Evolutionary conservation across 2,888 invertebrate species (phyloP).

Genomic region (Hipparchia semele): DNA sequence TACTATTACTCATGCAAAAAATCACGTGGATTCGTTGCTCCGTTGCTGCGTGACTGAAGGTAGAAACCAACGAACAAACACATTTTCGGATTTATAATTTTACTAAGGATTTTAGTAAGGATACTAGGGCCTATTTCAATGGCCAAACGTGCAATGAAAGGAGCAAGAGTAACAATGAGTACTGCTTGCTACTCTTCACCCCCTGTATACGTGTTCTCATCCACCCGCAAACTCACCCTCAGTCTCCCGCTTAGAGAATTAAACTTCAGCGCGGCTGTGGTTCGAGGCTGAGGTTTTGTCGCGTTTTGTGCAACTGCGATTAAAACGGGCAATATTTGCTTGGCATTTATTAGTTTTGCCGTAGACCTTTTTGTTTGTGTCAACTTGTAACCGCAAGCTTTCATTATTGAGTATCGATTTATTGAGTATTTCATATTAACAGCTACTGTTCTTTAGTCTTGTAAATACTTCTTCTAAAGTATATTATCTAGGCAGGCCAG

Average conservation of each 20-base stretch:
- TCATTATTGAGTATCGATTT: constrained; percentile 29
- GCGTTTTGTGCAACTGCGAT: constrained; percentile 77
- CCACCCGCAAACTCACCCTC: constrained; percentile 21
- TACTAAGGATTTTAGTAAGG: neutral
- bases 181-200: neutral
- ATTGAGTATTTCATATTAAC: neutral
- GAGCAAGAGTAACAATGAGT: neutral
- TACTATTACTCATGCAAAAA: too few relatives aligned
- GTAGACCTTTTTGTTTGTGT: constrained; percentile 48
- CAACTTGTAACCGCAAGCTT: constrained; percentile 32
- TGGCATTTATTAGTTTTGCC: constrained; percentile 72
- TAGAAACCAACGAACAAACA: too few relatives aligned
- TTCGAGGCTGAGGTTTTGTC: constrained; percentile 76
- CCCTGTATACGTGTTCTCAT: constrained; percentile 14
- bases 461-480: too few relatives aligned
- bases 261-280: constrained; percentile 78
- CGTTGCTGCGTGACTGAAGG: too few relatives aligned
- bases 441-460: neutral
- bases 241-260: constrained; percentile 56
- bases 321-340: constrained; percentile 75
- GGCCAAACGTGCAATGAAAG: constrained; percentile 14
- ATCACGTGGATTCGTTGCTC: too few relatives aligned
- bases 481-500: too few relatives aligned
- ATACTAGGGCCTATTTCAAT: neutral
- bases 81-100: too few relatives aligned